Evolutionary conservation across 2,797 vertebrate species (phyloP).

Genomic region (Neoniphon sammara): DNA sequence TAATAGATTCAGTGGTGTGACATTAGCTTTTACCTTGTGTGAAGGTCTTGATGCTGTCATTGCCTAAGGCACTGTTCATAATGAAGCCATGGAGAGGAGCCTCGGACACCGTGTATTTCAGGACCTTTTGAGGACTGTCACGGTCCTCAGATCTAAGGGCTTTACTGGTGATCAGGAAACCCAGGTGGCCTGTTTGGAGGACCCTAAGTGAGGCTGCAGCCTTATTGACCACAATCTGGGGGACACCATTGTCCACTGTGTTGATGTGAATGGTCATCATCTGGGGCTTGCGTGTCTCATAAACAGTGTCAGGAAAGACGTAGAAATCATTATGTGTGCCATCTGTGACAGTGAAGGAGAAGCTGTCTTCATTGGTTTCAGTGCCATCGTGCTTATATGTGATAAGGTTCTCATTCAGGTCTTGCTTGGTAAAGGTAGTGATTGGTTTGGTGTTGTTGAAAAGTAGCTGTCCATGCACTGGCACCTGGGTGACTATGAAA

Average conservation of each 20-base stretch:
- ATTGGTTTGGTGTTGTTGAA: conserved; percentile 85
- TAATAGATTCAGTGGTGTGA: conserved; percentile 7
- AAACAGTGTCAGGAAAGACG: conserved; percentile 86
- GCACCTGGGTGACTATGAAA: conserved; percentile 88
- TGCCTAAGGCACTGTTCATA: conserved; percentile 84
- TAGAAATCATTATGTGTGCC: conserved; percentile 87
- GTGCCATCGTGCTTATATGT: conserved; percentile 88
- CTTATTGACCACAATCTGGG: conserved; percentile 88
- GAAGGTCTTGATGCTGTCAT: conserved; percentile 85
- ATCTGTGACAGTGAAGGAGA: conserved; percentile 91
- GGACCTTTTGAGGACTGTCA: conserved; percentile 83
- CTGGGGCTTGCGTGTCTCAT: conserved; percentile 87
- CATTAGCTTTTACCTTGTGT: conserved; percentile 84
- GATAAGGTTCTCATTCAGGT: conserved; percentile 89
- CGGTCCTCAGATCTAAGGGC: conserved; percentile 85
- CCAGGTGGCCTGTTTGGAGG: conserved; percentile 84
- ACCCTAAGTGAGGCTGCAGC: conserved; percentile 83
- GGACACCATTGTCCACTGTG: conserved; percentile 85
- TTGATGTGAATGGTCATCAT: conserved; percentile 87
- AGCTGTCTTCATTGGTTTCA: conserved; percentile 86
- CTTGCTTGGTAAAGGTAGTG: conserved; percentile 87
- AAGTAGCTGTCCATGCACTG: conserved; percentile 87
- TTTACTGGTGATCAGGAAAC: conserved; percentile 88
- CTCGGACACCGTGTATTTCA: conserved; percentile 85
- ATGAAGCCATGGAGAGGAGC: conserved; percentile 86